phyloP scores from a whole-genome alignment of 2,797 vertebrate species.

The Masticophis lateralis region DNA sequence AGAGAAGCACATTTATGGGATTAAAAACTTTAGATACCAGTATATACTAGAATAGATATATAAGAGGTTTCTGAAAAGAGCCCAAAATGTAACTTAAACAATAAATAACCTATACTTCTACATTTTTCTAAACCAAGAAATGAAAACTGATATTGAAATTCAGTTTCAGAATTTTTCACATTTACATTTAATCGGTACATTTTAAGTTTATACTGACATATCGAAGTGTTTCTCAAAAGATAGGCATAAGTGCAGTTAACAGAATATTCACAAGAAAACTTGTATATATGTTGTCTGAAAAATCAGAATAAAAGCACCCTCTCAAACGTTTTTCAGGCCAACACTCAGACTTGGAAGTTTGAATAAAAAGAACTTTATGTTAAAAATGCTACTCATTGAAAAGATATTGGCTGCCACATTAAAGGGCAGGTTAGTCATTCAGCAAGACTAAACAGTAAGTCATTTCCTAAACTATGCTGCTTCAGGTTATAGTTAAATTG shows the following conservation, averaged over 20 bases:
- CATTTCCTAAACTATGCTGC: neutral
- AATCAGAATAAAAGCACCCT: neutral
- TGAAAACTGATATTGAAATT: constrained; percentile 18
- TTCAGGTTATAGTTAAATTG: neutral
- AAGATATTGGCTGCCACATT: neutral
- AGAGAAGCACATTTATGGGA: neutral
- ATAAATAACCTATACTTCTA: neutral
- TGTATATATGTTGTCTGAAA: neutral
- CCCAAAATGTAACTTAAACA: neutral
- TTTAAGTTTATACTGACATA: constrained; percentile 7
- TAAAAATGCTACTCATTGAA: neutral
- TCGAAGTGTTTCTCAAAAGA: neutral
- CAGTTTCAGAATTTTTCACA: constrained; percentile 6
- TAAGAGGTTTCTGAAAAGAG: neutral
- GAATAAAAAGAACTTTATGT: neutral
- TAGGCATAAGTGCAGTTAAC: constrained; percentile 46
- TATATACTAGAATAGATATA: neutral
- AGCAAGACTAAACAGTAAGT: neutral
- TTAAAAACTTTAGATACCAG: neutral
- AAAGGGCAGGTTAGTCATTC: neutral
- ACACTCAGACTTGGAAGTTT: neutral
- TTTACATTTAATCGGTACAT: constrained; percentile 32
- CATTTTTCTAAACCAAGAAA: neutral
- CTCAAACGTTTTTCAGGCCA: neutral
- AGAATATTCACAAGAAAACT: constrained; percentile 25